phyloP scores from a whole-genome alignment of 2,113 vertebrate species.

The Salvelinus alpinus region DNA sequence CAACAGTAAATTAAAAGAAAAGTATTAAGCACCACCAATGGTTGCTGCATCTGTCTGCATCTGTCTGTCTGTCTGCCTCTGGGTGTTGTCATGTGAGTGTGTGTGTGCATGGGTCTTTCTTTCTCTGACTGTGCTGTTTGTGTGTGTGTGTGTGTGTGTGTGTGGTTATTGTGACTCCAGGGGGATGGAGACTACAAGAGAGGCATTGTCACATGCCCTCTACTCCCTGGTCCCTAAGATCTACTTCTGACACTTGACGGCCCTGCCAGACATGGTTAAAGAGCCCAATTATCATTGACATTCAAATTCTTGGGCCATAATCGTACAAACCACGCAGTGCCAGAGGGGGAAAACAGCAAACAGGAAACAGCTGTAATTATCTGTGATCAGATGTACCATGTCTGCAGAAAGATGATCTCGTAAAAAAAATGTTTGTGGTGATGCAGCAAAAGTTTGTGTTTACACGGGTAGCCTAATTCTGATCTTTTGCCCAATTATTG shows the following conservation, averaged over 20 bases:
- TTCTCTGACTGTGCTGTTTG: background rate
- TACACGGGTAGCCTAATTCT: too few relatives aligned
- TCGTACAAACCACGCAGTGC: background rate
- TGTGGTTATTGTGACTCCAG: background rate
- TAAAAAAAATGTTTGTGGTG: background rate
- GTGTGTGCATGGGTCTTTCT: background rate
- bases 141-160: background rate
- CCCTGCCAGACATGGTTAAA: background rate
- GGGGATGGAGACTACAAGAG: conserved; percentile 6
- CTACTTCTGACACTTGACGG: background rate
- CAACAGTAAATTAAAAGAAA: background rate
- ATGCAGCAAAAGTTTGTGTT: background rate
- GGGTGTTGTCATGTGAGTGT: background rate
- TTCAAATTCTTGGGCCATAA: conserved; percentile 2
- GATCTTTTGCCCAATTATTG: too few relatives aligned
- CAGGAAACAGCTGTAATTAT: conserved; percentile 35
- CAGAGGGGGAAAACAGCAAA: background rate
- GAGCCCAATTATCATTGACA: conserved; percentile 8
- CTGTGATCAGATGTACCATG: conserved; percentile 4
- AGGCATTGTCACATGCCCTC: background rate
- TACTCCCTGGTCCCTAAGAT: background rate
- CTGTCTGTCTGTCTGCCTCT: too few relatives aligned
- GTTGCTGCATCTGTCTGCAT: too few relatives aligned
- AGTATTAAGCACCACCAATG: too few relatives aligned
- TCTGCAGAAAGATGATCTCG: background rate